These are phyloP conservation scores for Scaptomyza reducta DNA, from an alignment of 2,888 invertebrate genomes.

Conservation along the genomic window DNA sequence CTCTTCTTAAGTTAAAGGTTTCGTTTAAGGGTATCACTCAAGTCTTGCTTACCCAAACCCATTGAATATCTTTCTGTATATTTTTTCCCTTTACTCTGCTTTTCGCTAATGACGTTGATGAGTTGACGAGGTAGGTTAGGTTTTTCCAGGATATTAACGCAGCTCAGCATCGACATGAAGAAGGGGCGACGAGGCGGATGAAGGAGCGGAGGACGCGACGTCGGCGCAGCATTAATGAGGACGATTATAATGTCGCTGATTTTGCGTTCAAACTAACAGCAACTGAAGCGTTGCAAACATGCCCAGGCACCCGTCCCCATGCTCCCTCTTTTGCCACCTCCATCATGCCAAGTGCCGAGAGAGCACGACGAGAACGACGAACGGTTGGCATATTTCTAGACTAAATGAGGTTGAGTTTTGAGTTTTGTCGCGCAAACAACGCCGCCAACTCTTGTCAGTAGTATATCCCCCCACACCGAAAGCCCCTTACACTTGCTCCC, in stretches of 20 bases:
- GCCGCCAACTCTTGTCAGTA: slow-evolving; percentile 52
- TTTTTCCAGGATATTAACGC: slow-evolving; percentile 81
- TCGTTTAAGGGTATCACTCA: slow-evolving; percentile 37
- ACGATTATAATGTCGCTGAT: slow-evolving; percentile 80
- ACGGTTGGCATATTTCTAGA: slow-evolving; percentile 73
- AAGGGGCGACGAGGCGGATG: slow-evolving; percentile 11
- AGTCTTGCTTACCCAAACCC: slow-evolving; percentile 23
- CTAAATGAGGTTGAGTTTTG: slow-evolving; percentile 77
- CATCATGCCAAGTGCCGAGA: slow-evolving; percentile 73
- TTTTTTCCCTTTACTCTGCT: slow-evolving; percentile 36
- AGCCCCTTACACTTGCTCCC: not conserved
- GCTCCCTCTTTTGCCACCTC: slow-evolving; percentile 23
- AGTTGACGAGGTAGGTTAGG: slow-evolving; percentile 78
- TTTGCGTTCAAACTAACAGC: slow-evolving; percentile 79
- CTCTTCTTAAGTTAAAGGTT: not conserved
- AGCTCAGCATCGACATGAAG: slow-evolving; percentile 30
- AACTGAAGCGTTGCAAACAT: slow-evolving; percentile 55
- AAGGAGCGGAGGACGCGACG: slow-evolving; percentile 7
- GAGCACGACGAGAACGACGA: slow-evolving; percentile 40
- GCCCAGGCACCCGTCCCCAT: not conserved
- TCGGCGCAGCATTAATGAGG: slow-evolving; percentile 70
- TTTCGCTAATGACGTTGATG: slow-evolving; percentile 79
- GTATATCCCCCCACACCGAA: slow-evolving; percentile 1
- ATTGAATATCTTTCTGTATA: slow-evolving; percentile 7
- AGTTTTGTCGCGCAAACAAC: slow-evolving; percentile 75